Conservation (phyloP, 2,888 invertebrate species). For the Drosophila ustulata region DNA sequence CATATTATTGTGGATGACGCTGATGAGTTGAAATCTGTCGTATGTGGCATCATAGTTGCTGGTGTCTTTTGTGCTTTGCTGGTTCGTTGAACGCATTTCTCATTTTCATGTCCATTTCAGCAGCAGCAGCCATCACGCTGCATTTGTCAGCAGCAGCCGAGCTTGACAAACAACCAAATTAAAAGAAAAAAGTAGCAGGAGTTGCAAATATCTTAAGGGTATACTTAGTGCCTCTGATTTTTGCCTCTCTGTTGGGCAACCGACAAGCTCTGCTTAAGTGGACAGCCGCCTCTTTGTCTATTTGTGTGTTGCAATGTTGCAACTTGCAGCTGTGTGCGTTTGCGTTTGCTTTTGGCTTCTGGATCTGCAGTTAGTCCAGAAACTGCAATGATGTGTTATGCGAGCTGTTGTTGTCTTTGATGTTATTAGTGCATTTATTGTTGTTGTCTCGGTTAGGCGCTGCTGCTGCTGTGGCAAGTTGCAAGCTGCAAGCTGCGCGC, state of each 20-base stretch:
- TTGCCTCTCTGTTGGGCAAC: conserved; percentile 53
- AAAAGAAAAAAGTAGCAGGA: conserved; percentile 49
- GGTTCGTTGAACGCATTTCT: conserved; percentile 81
- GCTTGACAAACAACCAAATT: conserved; percentile 76
- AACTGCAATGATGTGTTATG: conserved; percentile 68
- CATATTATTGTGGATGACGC: conserved; percentile 53
- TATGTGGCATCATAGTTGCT: conserved; percentile 14
- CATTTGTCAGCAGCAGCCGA: conserved; percentile 68
- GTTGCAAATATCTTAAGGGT: conserved; percentile 77
- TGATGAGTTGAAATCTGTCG: conserved; percentile 65
- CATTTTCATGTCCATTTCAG: conserved; percentile 79
- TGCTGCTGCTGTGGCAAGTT: conserved; percentile 45
- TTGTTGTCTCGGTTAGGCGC: conserved; percentile 55
- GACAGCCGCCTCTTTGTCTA: conserved; percentile 46
- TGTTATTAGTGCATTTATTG: conserved; percentile 72
- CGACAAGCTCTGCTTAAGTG: conserved; percentile 59
- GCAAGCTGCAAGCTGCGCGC: conserved; percentile 43
- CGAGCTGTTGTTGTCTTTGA: conserved; percentile 53
- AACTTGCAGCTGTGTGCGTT: conserved; percentile 52
- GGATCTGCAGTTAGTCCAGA: conserved; percentile 70
- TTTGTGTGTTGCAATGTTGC: conserved; percentile 10
- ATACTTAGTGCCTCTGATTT: conserved; percentile 74
- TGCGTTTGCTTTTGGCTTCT: conserved; percentile 64
- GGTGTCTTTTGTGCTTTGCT: conserved; percentile 66
- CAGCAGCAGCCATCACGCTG: conserved; percentile 68